Percentiles rank a stretch among this genome's conserved stretches.
These are phyloP conservation scores for Lucilia cuprina DNA, from an alignment of 1,140 invertebrate genomes.

Conservation along the genomic window DNA sequence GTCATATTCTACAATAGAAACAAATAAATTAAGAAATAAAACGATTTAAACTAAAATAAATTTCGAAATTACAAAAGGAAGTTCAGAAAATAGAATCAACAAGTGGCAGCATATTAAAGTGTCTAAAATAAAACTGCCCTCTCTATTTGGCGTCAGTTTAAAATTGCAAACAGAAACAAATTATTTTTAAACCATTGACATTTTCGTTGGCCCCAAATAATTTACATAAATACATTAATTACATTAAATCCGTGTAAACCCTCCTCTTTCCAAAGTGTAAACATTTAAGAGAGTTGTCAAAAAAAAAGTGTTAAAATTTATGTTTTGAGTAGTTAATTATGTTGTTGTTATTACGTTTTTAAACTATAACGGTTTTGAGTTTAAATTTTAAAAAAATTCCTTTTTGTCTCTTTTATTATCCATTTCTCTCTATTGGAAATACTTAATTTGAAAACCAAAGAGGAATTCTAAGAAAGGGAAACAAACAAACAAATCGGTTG, in stretches of 20 bases:
- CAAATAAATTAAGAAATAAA: too few species aligned
- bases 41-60: neutral
- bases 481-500: neutral
- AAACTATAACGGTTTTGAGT: neutral
- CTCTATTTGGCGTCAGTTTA: neutral
- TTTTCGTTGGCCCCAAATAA: neutral
- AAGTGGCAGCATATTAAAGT: neutral
- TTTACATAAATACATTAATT: neutral
- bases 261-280: neutral
- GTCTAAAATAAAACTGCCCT: neutral
- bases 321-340: neutral
- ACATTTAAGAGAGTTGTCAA: neutral
- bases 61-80: neutral
- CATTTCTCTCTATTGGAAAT: neutral
- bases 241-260: neutral
- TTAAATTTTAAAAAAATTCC: neutral
- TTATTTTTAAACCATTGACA: neutral
- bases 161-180: slow-evolving; percentile 18
- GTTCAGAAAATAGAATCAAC: neutral
- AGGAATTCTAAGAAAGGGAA: neutral
- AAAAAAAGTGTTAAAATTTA: neutral
- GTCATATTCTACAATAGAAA: slow-evolving; percentile 3
- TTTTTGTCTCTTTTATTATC: neutral
- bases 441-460: neutral
- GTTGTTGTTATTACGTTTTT: neutral